phyloP scores from a whole-genome alignment of 2,797 vertebrate species.

The Oreochromis mossambicus region DNA sequence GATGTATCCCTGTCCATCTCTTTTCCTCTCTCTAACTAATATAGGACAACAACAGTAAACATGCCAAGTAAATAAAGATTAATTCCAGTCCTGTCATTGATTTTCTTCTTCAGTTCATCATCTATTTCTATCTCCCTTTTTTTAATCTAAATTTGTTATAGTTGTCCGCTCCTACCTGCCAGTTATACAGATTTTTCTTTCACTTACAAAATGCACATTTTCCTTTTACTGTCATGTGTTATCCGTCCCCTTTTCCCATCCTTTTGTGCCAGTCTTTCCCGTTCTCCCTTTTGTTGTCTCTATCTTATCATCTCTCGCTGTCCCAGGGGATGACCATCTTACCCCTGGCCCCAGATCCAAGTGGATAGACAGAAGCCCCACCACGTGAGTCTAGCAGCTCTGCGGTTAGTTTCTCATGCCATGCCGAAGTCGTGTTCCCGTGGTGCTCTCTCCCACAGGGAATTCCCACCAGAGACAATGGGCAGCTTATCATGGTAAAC shows the following conservation, averaged over 20 bases:
- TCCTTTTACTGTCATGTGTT: slow-evolving; percentile 6
- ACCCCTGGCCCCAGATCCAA: slow-evolving; percentile 63
- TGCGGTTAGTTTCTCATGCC: slow-evolving; percentile 29
- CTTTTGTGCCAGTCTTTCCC: slow-evolving; percentile 6
- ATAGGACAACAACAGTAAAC: too few species aligned
- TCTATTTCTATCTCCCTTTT: not conserved
- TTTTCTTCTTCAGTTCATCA: not conserved
- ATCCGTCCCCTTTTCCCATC: not conserved
- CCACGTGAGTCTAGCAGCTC: slow-evolving; percentile 23
- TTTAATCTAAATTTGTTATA: not conserved
- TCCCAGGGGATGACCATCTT: slow-evolving; percentile 57
- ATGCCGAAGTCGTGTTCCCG: slow-evolving; percentile 43
- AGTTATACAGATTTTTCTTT: not conserved
- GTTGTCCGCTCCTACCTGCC: not conserved
- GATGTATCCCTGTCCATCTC: not conserved
- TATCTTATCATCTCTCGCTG: slow-evolving; percentile 24
- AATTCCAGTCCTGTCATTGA: not conserved
- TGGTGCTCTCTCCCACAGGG: slow-evolving; percentile 65
- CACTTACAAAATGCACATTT: slow-evolving; percentile 2
- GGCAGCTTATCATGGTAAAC: slow-evolving; percentile 78
- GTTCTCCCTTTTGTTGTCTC: slow-evolving; percentile 44
- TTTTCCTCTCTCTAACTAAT: not conserved
- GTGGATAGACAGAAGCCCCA: slow-evolving; percentile 30
- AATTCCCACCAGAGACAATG: slow-evolving; percentile 76
- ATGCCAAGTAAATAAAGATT: not conserved